phyloP scores from a whole-genome alignment of 2,888 invertebrate species.

The Hanleya hanleyi region DNA sequence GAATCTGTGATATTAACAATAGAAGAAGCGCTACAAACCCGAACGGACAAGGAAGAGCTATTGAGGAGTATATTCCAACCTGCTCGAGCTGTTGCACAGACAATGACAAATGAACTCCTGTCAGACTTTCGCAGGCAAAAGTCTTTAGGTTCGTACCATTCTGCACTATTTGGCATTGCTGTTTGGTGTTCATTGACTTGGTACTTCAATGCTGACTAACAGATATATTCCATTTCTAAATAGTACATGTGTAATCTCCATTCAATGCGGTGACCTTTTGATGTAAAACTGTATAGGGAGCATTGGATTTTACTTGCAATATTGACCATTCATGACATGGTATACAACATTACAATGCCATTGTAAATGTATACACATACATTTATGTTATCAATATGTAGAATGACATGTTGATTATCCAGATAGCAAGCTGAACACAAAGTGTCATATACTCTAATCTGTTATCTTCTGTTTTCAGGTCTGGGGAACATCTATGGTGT shows the following conservation, averaged over 20 bases:
- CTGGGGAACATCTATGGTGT: slow-evolving; percentile 89
- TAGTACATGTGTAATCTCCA: too few relatives aligned
- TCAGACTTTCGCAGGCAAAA: slow-evolving; percentile 91
- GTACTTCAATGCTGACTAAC: too few relatives aligned
- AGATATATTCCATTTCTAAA: too few relatives aligned
- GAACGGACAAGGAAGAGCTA: slow-evolving; percentile 91
- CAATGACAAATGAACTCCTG: slow-evolving; percentile 86
- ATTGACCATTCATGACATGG: too few relatives aligned
- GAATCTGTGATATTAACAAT: slow-evolving; percentile 79
- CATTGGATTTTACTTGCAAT: not conserved
- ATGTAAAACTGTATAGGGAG: not conserved
- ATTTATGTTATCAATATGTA: not conserved
- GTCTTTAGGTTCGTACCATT: slow-evolving; percentile 78
- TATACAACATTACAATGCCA: too few relatives aligned
- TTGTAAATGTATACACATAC: not conserved
- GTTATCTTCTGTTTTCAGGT: slow-evolving; percentile 75
- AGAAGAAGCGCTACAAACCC: slow-evolving; percentile 86
- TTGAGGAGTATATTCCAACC: slow-evolving; percentile 89
- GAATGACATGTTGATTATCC: not conserved
- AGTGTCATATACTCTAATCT: not conserved
- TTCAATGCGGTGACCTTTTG: too few relatives aligned
- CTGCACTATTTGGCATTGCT: not conserved
- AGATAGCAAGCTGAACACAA: not conserved
- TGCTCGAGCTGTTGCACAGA: slow-evolving; percentile 87
- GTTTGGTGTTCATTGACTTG: too few relatives aligned